Base-by-base conservation (phyloP, 2,888 invertebrate genomes). In the Keiferia lycopersicella region DNA sequence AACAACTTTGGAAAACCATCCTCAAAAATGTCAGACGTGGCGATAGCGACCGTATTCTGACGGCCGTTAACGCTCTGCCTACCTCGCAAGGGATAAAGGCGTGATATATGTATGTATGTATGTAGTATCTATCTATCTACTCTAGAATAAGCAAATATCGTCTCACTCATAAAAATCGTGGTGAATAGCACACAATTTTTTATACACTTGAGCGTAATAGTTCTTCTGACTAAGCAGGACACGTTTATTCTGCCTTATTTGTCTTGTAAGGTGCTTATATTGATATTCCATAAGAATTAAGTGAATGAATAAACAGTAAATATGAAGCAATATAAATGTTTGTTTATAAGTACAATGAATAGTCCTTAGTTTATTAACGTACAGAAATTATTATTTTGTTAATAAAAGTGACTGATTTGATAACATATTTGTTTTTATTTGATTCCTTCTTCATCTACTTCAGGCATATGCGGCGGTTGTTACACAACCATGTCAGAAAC, bases 341-440 rank as follows among this genome's bases (percentile, higher is more conserved):
- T 34, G 10, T 34, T 26, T 34, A 30, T 30, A 34, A 34, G 45
- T 45, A 22, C 20, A 53, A 22, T 12, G n/a, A 51, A 51, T 53
- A 22, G 22, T 12, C 14, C 22, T 10, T 53, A 53, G 18, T 53
- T 53, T 20, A 53, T 53, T 2, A 53, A 18, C 10, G 22, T 53
- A 22, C 1, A 20, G 12, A n/a, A 45, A 45, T 20, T 53, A 53
- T 22, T 53, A 53, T 53, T 11, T 53, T 20, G 12, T 53, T 53
- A 22, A 22, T 26, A 53, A 53, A 53, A 56, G 34, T 56, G 56
- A 56, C 56, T 56, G 56, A 56, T n/a, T 34, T 7, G 14, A 34
- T 34, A 7, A 34, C 34, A 34, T 34, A 34, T 34, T 34, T 34
- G 1, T 26, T 1, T 26, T 14, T 53, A 10, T 3, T 56, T 34